Evolutionary conservation across 37 sponge, comb jelly and placozoan genomes (phyloP).

Genomic region (Oopsacas minuta): DNA sequence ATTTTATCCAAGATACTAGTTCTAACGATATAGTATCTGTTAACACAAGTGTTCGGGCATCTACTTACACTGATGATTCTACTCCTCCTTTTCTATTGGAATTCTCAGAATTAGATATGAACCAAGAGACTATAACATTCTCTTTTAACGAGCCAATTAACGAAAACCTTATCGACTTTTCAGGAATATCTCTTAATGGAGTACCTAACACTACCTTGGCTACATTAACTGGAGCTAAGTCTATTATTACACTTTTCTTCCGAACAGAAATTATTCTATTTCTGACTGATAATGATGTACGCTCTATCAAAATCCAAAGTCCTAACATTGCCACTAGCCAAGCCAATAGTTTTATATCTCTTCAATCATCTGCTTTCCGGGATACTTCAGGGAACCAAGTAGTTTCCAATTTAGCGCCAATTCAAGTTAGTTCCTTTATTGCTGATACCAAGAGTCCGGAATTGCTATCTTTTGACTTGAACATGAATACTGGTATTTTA

Average conservation of each 20-base stretch:
- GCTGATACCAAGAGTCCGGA: conserved; percentile 50
- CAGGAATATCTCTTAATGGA: conserved; percentile 40
- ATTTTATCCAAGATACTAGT: conserved; percentile 45
- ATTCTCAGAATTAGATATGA: conserved; percentile 56
- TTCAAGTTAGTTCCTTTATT: conserved; percentile 28
- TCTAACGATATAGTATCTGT: conserved; percentile 15
- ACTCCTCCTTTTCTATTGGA: conserved; percentile 29
- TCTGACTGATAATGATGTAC: conserved; percentile 53
- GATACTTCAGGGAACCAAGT: conserved; percentile 58
- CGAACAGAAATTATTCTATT: conserved; percentile 35
- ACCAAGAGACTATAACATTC: conserved; percentile 34
- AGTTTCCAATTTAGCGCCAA: conserved; percentile 18
- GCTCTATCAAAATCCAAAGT: conserved; percentile 45
- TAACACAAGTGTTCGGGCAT: conserved; percentile 23
- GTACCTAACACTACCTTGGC: not conserved
- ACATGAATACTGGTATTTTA: conserved; percentile 44
- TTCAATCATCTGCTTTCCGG: conserved; percentile 26
- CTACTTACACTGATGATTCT: conserved; percentile 43
- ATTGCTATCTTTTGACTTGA: conserved; percentile 38
- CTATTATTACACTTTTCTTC: conserved; percentile 18
- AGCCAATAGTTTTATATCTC: conserved; percentile 32
- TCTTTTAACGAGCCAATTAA: conserved; percentile 67
- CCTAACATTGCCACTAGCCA: conserved; percentile 36
- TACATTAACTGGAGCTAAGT: conserved; percentile 38
- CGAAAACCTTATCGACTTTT: conserved; percentile 43